Conservation (phyloP, 2,797 vertebrate genomes). For the Yasuhikotakia modesta region DNA sequence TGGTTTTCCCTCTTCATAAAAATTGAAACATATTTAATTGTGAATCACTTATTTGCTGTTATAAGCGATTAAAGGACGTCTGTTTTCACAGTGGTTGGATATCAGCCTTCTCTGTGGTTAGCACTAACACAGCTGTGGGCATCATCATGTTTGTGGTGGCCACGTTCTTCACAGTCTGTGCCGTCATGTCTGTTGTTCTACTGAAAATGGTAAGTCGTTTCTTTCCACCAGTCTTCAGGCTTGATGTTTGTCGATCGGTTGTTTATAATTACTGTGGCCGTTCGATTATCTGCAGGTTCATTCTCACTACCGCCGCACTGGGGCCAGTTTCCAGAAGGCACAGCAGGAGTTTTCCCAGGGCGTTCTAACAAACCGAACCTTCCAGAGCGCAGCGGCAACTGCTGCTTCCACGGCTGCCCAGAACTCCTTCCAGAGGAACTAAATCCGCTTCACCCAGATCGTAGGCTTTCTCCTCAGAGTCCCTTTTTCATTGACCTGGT, state of each 20-base stretch:
- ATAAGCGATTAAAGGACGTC: neutral
- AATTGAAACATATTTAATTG: no score
- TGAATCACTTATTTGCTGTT: no score
- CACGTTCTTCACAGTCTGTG: conserved; percentile 86
- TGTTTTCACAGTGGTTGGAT: conserved; percentile 87
- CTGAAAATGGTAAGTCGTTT: conserved; percentile 86
- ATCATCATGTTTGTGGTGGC: conserved; percentile 92
- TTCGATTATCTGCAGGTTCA: conserved; percentile 82
- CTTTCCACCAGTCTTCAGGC: neutral
- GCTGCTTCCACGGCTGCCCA: conserved; percentile 83
- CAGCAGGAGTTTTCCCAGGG: conserved; percentile 98
- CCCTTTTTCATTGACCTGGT: neutral
- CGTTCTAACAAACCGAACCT: conserved; percentile 85
- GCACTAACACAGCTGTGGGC: conserved; percentile 69
- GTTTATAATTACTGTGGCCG: neutral
- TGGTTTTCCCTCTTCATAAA: no score
- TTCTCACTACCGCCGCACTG: conserved; percentile 87
- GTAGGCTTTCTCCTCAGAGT: neutral
- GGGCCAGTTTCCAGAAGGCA: conserved; percentile 95
- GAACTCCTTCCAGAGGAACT: conserved; percentile 81
- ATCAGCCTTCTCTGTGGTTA: conserved; percentile 69
- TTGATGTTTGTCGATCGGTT: neutral
- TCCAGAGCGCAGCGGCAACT: conserved; percentile 79
- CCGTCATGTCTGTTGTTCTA: conserved; percentile 83
- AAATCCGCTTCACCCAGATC: conserved; percentile 3